Conservation (phyloP, 2,113 vertebrate species). For the Stictonetta naevosa region DNA sequence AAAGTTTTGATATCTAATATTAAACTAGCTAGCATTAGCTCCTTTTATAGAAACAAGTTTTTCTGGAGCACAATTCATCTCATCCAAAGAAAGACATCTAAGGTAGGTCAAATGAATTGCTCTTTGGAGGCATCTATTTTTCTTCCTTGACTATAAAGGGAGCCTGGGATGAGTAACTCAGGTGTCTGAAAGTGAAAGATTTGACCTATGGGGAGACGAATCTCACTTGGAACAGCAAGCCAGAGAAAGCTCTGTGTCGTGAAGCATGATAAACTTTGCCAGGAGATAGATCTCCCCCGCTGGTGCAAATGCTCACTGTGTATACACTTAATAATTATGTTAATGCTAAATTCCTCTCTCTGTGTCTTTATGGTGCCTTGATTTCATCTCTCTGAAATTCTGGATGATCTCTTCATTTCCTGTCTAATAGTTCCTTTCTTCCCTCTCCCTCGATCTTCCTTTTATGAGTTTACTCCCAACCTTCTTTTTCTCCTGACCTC, state of each 20-base stretch:
- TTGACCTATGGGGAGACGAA: neutral
- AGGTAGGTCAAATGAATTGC: conserved; percentile 30
- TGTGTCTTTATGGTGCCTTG: neutral
- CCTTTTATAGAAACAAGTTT: neutral
- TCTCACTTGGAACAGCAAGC: neutral
- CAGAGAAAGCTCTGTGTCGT: neutral
- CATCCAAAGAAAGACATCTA: neutral
- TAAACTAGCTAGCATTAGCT: neutral
- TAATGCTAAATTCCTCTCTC: neutral
- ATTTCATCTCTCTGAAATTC: neutral
- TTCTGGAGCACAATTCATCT: neutral
- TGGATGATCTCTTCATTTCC: neutral
- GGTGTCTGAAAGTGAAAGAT: neutral
- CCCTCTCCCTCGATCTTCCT: neutral
- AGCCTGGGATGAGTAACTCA: neutral
- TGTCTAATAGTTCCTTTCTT: neutral
- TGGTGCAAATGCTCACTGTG: neutral
- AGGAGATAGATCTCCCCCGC: neutral
- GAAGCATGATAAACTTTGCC: neutral
- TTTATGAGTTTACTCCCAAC: neutral
- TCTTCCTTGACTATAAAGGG: neutral
- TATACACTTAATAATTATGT: neutral
- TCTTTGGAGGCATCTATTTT: conserved; percentile 12
- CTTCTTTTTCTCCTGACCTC: neutral
- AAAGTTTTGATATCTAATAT: neutral